Percentiles rank a stretch among this genome's conserved stretches.
These are phyloP conservation scores for Pristis pectinata DNA, from an alignment of 2,797 vertebrate genomes.

Conservation along the genomic window DNA sequence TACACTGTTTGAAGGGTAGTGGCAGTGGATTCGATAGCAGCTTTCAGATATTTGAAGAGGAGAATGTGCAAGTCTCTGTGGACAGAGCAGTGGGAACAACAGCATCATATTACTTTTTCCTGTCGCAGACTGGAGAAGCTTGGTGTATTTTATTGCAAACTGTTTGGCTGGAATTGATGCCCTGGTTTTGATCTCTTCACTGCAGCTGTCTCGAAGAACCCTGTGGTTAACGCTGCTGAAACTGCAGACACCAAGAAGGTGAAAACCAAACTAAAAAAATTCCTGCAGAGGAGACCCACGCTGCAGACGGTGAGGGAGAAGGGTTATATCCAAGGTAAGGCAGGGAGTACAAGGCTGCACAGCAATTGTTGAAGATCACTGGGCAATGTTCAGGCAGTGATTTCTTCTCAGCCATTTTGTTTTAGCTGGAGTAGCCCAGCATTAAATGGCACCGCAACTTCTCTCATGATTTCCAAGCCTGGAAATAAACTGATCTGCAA, in stretches of 20 bases:
- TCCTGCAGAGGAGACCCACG: constrained; percentile 80
- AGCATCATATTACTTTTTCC: background rate
- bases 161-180: background rate
- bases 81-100: background rate
- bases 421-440: background rate
- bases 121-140: background rate
- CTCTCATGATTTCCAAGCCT: background rate
- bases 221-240: constrained; percentile 38
- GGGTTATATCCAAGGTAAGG: constrained; percentile 79
- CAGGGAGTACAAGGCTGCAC: background rate
- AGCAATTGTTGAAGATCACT: too few species aligned
- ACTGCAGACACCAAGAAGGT: constrained; percentile 72
- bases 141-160: too few species aligned
- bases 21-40: background rate
- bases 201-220: constrained; percentile 44
- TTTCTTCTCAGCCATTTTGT: background rate
- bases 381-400: too few species aligned
- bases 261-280: constrained; percentile 79
- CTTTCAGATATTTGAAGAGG: background rate
- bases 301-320: constrained; percentile 83
- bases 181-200: background rate
- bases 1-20: background rate
- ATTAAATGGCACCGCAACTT: background rate
- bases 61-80: background rate
- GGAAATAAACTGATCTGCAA: background rate